phyloP scores from a whole-genome alignment of 1,140 invertebrate genomes.

The Macrobrachium nipponense region DNA sequence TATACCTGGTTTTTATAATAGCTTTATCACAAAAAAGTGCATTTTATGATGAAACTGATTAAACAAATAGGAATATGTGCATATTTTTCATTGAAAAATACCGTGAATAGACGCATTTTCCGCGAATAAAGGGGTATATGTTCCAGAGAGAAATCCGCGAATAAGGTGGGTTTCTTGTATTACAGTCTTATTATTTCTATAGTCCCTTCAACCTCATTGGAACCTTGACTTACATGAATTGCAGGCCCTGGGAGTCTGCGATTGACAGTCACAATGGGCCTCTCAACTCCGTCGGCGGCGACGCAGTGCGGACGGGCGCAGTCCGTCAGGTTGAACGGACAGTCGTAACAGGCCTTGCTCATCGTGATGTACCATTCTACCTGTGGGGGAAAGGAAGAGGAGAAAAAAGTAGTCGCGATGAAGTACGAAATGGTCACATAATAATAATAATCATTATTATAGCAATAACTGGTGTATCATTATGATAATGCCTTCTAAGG shows the following conservation, averaged over 20 bases:
- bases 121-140: too few relatives aligned
- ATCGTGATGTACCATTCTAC: conserved; percentile 62
- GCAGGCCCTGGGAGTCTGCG: conserved; percentile 87
- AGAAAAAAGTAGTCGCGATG: neutral
- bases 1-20: too few relatives aligned
- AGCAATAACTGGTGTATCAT: neutral
- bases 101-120: too few relatives aligned
- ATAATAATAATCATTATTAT: neutral
- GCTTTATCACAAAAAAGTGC: too few relatives aligned
- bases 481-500: too few relatives aligned
- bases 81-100: too few relatives aligned
- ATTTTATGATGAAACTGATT: too few relatives aligned
- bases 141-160: too few relatives aligned
- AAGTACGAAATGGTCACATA: neutral
- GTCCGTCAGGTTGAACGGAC: conserved; percentile 81
- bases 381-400: conserved; percentile 6
- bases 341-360: conserved; percentile 81
- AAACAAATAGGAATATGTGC: too few relatives aligned
- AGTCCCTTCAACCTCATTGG: neutral
- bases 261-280: conserved; percentile 83
- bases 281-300: conserved; percentile 81
- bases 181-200: too few relatives aligned
- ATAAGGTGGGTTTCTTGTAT: too few relatives aligned
- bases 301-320: conserved; percentile 85
- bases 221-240: conserved; percentile 76